Percentiles rank a stretch among this genome's conserved stretches.
Evolutionary conservation across 2,888 invertebrate species (phyloP).

Genomic region (Autographa pulchrina): DNA sequence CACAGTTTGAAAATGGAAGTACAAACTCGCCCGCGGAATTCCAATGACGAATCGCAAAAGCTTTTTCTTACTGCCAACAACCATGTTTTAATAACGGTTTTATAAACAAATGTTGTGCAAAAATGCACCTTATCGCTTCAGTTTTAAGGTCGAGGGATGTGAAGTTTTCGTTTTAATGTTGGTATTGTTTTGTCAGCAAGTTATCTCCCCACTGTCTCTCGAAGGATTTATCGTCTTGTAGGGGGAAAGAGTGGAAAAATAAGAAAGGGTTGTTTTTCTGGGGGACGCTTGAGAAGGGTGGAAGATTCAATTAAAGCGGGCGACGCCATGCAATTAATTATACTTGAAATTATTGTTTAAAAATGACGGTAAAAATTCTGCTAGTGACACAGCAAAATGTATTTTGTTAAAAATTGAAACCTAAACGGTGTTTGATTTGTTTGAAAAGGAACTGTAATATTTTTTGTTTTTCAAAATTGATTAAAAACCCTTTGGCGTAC

Average conservation of each 20-base stretch:
- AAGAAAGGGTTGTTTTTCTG: slow-evolving; percentile 89
- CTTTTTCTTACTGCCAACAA: slow-evolving; percentile 85
- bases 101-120: slow-evolving; percentile 18
- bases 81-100: slow-evolving; percentile 58
- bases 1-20: slow-evolving; percentile 81
- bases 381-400: background rate
- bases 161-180: slow-evolving; percentile 17
- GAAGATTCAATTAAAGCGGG: slow-evolving; percentile 87
- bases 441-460: background rate
- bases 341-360: slow-evolving; percentile 78
- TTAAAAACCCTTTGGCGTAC: background rate
- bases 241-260: slow-evolving; percentile 85
- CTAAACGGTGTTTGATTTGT: background rate
- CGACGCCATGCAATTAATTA: slow-evolving; percentile 85
- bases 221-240: slow-evolving; percentile 88
- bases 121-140: slow-evolving; percentile 27
- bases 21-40: slow-evolving; percentile 85
- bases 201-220: slow-evolving; percentile 86
- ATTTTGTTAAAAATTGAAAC: no score
- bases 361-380: slow-evolving; percentile 49
- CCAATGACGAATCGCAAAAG: slow-evolving; percentile 88
- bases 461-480: background rate
- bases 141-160: slow-evolving; percentile 14
- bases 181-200: slow-evolving; percentile 70
- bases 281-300: slow-evolving; percentile 76